Evolutionary conservation across 2,797 vertebrate species (phyloP).

Genomic region (Petrocephalus sullivani): DNA sequence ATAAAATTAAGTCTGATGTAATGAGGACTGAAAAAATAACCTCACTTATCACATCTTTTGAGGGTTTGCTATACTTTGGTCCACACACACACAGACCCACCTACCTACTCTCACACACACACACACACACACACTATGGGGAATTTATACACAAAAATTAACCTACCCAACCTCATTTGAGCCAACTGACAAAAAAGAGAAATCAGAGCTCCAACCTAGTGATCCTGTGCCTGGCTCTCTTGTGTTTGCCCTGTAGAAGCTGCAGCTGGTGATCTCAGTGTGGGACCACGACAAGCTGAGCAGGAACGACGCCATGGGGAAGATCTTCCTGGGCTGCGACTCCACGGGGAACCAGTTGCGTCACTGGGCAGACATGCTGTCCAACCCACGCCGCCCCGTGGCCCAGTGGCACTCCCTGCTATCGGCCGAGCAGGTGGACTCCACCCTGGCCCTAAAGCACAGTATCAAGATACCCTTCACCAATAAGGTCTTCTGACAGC

Average conservation of each 20-base stretch:
- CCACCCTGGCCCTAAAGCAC: slow-evolving; percentile 61
- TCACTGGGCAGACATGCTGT: slow-evolving; percentile 90
- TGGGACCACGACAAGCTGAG: slow-evolving; percentile 77
- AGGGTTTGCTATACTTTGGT: no score
- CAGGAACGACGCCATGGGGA: slow-evolving; percentile 74
- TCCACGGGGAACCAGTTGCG: slow-evolving; percentile 78
- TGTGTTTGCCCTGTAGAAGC: slow-evolving; percentile 44
- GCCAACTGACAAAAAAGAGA: background rate
- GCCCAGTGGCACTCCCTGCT: slow-evolving; percentile 83
- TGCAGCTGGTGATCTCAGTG: slow-evolving; percentile 78
- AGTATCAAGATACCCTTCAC: slow-evolving; percentile 57
- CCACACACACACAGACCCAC: background rate
- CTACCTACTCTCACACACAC: background rate
- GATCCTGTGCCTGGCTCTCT: background rate
- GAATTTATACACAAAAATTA: background rate
- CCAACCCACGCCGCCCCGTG: slow-evolving; percentile 72
- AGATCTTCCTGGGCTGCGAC: slow-evolving; percentile 74
- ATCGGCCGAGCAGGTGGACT: slow-evolving; percentile 69
- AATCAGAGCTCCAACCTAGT: background rate
- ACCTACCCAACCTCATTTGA: background rate
- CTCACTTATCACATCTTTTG: no score
- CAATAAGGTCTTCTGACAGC: slow-evolving; percentile 47
- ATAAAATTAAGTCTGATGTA: no score
- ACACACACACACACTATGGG: background rate
- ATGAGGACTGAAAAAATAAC: no score